Base-by-base conservation (phyloP, 2,113 vertebrate species). In the Taurulus bubalis region DNA sequence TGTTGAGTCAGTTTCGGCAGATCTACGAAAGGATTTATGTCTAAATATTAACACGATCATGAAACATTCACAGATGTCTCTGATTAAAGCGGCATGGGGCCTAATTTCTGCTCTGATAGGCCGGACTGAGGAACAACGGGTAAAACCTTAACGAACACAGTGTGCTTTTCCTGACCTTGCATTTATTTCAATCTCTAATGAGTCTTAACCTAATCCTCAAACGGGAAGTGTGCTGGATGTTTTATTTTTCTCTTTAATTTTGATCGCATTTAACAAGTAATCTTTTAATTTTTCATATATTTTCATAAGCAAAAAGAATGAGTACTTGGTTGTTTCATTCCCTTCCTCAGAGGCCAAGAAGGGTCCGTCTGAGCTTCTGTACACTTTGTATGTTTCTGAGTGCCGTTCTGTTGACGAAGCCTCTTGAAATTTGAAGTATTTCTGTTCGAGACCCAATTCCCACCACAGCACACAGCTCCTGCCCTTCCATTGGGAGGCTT, bases 401-500 rank as follows among this genome's bases (percentile, higher is more conserved):
- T 10, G 9, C 14, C 38, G 47, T 47, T 71, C 36, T 47, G 34
- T 56, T 75, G 65, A 40, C 20, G 60, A 71, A 30, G 28, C 16
- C 38, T 34, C 49, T 65, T 49, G 24, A 83, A 32, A 8, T 38
- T 2, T 3, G 2, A 83, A 32, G 12, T 38, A 71, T 84, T 38
- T 68, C 64, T 59, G 67, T 26, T 11, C 24, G 7, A 60, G 51
- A 26, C 42, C 5, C 40, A 68, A 70, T 75, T 75, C 40, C 60
- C 65, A 8, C 6, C 36, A 12, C 40, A 6, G 12, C 58, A 34
- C 9, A 8, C 8, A 16, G 28, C 66, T 65, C 38, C 77, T 77
- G 75, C 82, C 22, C 12, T 65, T 74, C 81, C 66, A 58, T 34
- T 9, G 40, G 56, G 62, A 84, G 32, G 53, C 26, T 79, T 62